Evolutionary conservation across 2,113 vertebrate species (phyloP).

Genomic region (Hypomesus transpacificus): DNA sequence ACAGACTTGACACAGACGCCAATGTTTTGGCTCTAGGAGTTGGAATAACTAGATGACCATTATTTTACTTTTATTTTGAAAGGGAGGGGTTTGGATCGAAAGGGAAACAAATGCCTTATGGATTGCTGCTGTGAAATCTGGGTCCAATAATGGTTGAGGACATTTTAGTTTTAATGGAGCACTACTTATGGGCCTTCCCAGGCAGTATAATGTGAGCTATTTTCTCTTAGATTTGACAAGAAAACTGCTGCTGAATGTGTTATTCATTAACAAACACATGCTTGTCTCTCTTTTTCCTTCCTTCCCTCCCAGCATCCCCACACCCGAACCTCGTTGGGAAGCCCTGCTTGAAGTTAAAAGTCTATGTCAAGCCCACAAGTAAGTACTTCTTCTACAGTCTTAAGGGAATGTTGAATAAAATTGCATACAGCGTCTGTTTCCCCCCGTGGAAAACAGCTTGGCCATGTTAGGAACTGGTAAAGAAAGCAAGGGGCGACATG

Average conservation of each 20-base stretch:
- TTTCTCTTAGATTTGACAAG: slow-evolving; percentile 11
- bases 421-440: not conserved
- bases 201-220: not conserved
- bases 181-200: not conserved
- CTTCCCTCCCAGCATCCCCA: slow-evolving; percentile 76
- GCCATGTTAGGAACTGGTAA: not conserved
- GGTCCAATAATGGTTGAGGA: slow-evolving; percentile 17
- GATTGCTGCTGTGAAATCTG: not conserved
- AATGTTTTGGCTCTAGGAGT: not conserved
- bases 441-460: not conserved
- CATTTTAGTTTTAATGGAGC: slow-evolving; percentile 2
- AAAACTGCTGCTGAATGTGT: slow-evolving; percentile 9
- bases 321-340: slow-evolving; percentile 82
- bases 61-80: not conserved
- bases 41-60: not conserved
- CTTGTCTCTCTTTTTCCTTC: slow-evolving; percentile 1
- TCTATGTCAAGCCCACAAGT: slow-evolving; percentile 89
- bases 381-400: slow-evolving; percentile 42
- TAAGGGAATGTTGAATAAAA: slow-evolving; percentile 2
- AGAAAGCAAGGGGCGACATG: too few species aligned
- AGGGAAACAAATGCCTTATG: not conserved
- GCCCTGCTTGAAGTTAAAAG: slow-evolving; percentile 88
- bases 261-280: slow-evolving; percentile 15
- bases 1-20: not conserved
- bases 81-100: not conserved